Evolutionary conservation across 1,140 invertebrate species (phyloP).

Genomic region (Psilanteris sp.): DNA sequence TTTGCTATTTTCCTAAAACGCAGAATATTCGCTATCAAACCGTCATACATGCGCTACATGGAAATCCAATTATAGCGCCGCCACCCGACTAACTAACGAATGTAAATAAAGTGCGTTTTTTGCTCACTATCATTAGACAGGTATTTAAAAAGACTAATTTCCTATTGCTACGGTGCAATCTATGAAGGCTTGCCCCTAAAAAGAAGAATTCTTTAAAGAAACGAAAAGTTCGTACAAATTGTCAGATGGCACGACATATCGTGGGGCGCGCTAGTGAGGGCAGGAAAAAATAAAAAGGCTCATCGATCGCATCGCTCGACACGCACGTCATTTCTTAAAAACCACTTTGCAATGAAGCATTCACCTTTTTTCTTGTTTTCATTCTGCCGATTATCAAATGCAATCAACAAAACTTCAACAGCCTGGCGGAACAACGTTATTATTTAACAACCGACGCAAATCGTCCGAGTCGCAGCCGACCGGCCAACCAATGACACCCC

Average conservation of each 20-base stretch:
- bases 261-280: slow-evolving; percentile 44
- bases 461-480: no score
- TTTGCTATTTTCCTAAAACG: no score
- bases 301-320: slow-evolving; percentile 66
- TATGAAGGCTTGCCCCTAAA: slow-evolving; percentile 34
- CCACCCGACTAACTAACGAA: slow-evolving; percentile 36
- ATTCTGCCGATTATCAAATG: slow-evolving; percentile 47
- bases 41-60: slow-evolving; percentile 3
- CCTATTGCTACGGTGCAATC: slow-evolving; percentile 56
- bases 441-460: slow-evolving; percentile 18
- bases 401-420: slow-evolving; percentile 59
- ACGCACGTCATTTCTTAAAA: slow-evolving; percentile 66
- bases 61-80: slow-evolving; percentile 39
- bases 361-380: slow-evolving; percentile 29
- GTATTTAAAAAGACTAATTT: slow-evolving; percentile 62
- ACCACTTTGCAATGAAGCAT: slow-evolving; percentile 61
- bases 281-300: slow-evolving; percentile 64
- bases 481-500: no score
- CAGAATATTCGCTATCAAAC: no score
- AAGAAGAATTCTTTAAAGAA: slow-evolving; percentile 49
- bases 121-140: slow-evolving; percentile 25
- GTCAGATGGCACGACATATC: slow-evolving; percentile 67
- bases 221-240: slow-evolving; percentile 67
- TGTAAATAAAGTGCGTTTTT: slow-evolving; percentile 62
- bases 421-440: slow-evolving; percentile 44